Evolutionary conservation across 2,113 vertebrate species (phyloP).

Genomic region (Oophaga pumilio): DNA sequence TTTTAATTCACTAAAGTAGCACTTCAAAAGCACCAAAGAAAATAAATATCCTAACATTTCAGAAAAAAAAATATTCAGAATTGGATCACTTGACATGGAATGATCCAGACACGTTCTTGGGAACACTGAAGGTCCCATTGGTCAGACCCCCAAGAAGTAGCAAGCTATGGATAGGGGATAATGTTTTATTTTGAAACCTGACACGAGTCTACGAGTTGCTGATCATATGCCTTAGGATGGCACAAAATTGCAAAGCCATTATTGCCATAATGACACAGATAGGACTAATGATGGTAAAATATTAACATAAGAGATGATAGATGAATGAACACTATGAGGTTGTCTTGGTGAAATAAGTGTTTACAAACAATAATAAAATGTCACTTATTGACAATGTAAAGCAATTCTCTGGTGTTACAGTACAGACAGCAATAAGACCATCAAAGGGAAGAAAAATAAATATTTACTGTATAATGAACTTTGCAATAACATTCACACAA

Average conservation of each 20-base stretch:
- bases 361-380: conserved; percentile 1
- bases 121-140: too few species aligned
- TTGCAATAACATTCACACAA: not conserved
- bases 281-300: not conserved
- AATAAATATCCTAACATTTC: too few species aligned
- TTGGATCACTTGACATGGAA: too few species aligned
- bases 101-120: too few species aligned
- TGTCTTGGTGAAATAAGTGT: not conserved
- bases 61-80: too few species aligned
- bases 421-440: not conserved
- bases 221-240: too few species aligned
- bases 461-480: not conserved
- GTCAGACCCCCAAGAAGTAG: too few species aligned
- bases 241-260: not conserved
- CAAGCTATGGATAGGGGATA: too few species aligned
- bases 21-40: too few species aligned
- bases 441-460: not conserved
- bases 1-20: too few species aligned
- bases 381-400: not conserved
- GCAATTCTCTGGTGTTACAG: not conserved
- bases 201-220: too few species aligned
- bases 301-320: not conserved
- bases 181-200: too few species aligned
- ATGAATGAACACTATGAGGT: not conserved
- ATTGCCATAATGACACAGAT: not conserved